Evolutionary conservation across 1,140 invertebrate species (phyloP), one percentile per base, ranked within the genome.

Genomic region (Euura saliciscinereae): DNA sequence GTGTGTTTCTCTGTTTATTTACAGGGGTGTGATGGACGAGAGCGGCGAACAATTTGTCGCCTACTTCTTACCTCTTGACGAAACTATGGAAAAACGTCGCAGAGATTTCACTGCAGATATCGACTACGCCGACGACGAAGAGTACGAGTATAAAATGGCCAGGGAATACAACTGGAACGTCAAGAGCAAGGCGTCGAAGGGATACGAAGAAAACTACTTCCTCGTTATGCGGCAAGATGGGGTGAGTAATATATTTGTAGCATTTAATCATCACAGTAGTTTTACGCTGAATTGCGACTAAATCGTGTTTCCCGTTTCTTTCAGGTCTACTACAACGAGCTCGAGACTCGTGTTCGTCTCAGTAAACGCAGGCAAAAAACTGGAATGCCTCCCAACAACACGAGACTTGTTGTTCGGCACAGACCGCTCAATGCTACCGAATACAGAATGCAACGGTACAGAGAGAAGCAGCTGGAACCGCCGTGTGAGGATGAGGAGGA

Each of bases 151-250:
- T 79, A 96, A 96, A 87, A 97, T 98, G 94, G 95, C 96, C 1
- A 90, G 97, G 77, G 96, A 98, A 85, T 98, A 98, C 81, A 98
- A 98, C 80, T 99, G 98, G 98, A 99, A 99, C 88, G 98, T 99
- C 2, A 99, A 99, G 84, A 99, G 96, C 84, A 99, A 99, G 89
- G 93, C 96, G 0, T 97, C 96, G 0, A 98, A 98, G 85, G 98
- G 97, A 59, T 99, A 99, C 82, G 97, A 99, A 87, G 98, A 99
- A 86, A 99, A 98, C 86, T 99, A 99, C 84, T 99, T 99, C 87
- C 94, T 99, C 86, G 95, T 98, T 71, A 92, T 98, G 70, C 91
- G 97, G 70, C 92, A 95, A 77, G 95, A 98, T 82, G 94, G 94
- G 67, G 95, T 87, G 74, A 64, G 76, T 79, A 69, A 59, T 70